Evolutionary conservation across 2,888 invertebrate species (phyloP).

Genomic region (Plemyria rubiginata): DNA sequence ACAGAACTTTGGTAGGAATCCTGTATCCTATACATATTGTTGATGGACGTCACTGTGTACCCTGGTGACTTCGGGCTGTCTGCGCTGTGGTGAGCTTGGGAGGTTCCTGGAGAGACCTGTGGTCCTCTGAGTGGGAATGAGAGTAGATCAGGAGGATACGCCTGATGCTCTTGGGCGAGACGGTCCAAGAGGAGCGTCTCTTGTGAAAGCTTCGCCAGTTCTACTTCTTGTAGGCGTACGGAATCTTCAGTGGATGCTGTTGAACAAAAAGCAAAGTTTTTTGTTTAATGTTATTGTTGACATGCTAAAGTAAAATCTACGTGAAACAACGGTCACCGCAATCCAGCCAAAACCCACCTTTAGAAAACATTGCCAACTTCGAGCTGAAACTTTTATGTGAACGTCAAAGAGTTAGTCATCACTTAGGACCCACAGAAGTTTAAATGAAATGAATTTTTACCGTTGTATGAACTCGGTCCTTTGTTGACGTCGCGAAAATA

Average conservation of each 20-base stretch:
- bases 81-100: constrained; percentile 48
- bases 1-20: constrained; percentile 85
- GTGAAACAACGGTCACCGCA: not conserved
- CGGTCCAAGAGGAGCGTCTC: constrained; percentile 76
- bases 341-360: not conserved
- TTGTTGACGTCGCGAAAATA: constrained; percentile 25
- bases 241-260: constrained; percentile 86
- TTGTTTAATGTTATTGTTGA: no score
- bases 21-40: constrained; percentile 77
- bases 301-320: not conserved
- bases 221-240: constrained; percentile 85
- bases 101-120: constrained; percentile 81
- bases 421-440: constrained; percentile 14
- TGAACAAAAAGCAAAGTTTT: constrained; percentile 47
- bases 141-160: constrained; percentile 92
- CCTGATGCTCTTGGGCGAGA: constrained; percentile 81
- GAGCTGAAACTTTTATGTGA: constrained; percentile 16
- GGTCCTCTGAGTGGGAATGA: constrained; percentile 88
- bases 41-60: constrained; percentile 64
- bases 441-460: constrained; percentile 23
- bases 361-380: not conserved
- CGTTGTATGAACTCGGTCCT: constrained; percentile 18
- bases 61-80: constrained; percentile 76
- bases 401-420: constrained; percentile 13
- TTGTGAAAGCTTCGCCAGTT: constrained; percentile 80